Base-by-base conservation (phyloP, 2,888 invertebrate species). In the Eudiplozoon nipponicum region DNA sequence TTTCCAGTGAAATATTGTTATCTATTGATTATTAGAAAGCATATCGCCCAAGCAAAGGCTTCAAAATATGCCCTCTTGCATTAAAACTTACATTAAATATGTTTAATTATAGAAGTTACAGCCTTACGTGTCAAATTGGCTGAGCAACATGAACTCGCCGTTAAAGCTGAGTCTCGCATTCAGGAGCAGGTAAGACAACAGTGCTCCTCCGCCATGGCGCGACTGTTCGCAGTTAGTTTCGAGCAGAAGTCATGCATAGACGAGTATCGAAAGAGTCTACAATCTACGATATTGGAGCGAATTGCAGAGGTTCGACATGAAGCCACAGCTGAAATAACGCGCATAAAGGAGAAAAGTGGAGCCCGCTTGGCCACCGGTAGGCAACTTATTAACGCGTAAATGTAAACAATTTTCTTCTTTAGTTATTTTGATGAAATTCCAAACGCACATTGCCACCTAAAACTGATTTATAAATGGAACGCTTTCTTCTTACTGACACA, bases 61-160 rank as follows among this genome's bases (percentile, higher is more conserved):
- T n/a, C n/a, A n/a, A n/a, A n/a, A n/a, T n/a, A n/a, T n/a, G n/a
- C n/a, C n/a, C n/a, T n/a, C n/a, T n/a, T n/a, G n/a, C n/a, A n/a
- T n/a, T n/a, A n/a, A n/a, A n/a, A n/a, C n/a, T n/a, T n/a, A n/a
- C n/a, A n/a, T n/a, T n/a, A n/a, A n/a, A n/a, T n/a, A n/a, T n/a
- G n/a, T n/a, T n/a, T n/a, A n/a, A n/a, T n/a, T n/a, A n/a, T n/a
- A 54, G 54, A 57, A 46, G 50, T 57, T 34, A 55, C 54, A 15
- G 55, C 56, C 2, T 45, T 56, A 38, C 35, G 56, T 38, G 53
- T 54, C 18, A 54, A 56, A 47, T 48, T 55, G 11, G 47, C 47
- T 18, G 56, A 56, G 47, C 54, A 55, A 53, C 39, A 51, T 21
- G 49, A 53, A 33, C 46, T 47, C 39, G 49, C 46, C 34, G 38